phyloP scores from a whole-genome alignment of 2,797 vertebrate genomes.

The Luscinia megarhynchos region DNA sequence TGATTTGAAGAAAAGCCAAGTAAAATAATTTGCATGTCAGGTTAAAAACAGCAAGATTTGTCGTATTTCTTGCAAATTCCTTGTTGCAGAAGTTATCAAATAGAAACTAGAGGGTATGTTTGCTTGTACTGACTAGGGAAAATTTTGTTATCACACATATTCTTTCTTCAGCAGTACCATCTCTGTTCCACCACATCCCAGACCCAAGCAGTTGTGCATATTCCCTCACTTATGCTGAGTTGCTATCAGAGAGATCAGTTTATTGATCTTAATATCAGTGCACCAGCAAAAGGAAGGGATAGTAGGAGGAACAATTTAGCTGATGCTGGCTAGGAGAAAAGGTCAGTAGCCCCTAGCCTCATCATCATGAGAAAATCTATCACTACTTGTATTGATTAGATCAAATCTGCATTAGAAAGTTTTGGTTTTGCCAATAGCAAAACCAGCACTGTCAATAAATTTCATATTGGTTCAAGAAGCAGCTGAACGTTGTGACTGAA shows the following conservation, averaged over 20 bases:
- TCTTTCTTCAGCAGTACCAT: neutral
- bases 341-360: neutral
- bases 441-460: neutral
- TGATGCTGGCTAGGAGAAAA: neutral
- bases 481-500: neutral
- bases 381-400: neutral
- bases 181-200: neutral
- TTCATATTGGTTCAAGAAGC: neutral
- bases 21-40: neutral
- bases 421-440: neutral
- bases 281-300: neutral
- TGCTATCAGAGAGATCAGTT: neutral
- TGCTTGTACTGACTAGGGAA: neutral
- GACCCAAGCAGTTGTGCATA: rapidly evolving
- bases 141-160: neutral
- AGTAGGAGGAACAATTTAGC: neutral
- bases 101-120: neutral
- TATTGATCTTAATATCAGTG: neutral
- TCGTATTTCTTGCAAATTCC: neutral
- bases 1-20: neutral
- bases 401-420: constrained; percentile 7
- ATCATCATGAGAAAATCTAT: neutral
- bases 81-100: neutral
- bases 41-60: neutral
- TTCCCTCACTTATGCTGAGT: neutral